phyloP scores from a whole-genome alignment of 2,888 invertebrate genomes.

The Cheiracanthium punctorium region DNA sequence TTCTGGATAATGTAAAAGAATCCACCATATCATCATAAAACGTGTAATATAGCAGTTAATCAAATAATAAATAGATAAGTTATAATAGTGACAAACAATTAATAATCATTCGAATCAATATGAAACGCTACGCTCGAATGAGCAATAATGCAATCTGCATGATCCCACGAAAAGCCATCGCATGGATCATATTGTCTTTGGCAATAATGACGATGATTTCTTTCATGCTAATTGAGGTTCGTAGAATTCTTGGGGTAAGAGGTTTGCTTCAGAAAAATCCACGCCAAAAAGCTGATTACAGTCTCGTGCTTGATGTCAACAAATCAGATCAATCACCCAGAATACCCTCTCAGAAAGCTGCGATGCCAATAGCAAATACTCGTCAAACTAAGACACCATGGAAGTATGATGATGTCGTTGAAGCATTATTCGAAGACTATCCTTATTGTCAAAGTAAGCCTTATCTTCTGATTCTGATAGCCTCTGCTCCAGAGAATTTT shows the following conservation, averaged over 20 bases:
- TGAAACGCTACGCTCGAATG: constrained; percentile 36
- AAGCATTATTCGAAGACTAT: constrained; percentile 21
- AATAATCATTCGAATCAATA: background rate
- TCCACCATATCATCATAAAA: no score
- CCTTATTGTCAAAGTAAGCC: constrained; percentile 18
- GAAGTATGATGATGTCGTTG: background rate
- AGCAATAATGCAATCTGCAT: constrained; percentile 33
- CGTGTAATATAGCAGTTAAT: no score
- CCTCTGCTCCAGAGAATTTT: constrained; percentile 60
- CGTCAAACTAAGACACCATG: background rate
- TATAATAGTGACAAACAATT: background rate
- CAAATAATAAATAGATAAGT: no score
- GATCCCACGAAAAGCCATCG: constrained; percentile 46
- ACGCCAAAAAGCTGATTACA: background rate
- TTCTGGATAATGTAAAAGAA: no score
- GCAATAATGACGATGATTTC: constrained; percentile 42
- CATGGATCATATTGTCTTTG: constrained; percentile 46
- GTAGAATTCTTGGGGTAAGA: constrained; percentile 24
- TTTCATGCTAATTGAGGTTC: constrained; percentile 44
- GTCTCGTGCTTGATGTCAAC: background rate
- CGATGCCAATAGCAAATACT: no score
- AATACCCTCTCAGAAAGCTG: background rate
- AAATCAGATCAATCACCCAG: background rate
- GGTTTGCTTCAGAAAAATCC: background rate
- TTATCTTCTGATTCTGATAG: constrained; percentile 46